These are phyloP conservation scores for Dyspetes luteomarginatus DNA, from an alignment of 2,888 invertebrate genomes.

Conservation along the genomic window DNA sequence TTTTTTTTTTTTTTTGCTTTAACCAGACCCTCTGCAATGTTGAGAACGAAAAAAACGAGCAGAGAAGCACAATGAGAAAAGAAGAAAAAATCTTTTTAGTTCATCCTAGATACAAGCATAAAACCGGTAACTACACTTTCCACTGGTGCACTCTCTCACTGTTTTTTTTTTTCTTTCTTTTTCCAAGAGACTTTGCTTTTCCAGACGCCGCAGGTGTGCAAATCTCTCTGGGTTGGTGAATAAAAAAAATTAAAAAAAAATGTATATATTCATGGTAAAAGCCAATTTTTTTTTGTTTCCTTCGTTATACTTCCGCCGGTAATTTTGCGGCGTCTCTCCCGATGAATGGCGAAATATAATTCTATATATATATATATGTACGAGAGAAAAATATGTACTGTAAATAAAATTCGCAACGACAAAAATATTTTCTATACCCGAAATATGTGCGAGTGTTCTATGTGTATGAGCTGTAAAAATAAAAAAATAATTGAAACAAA, in stretches of 20 bases:
- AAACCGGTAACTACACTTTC: constrained; percentile 9
- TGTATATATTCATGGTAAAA: neutral
- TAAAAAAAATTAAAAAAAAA: constrained; percentile 7
- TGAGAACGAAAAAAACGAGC: constrained; percentile 27
- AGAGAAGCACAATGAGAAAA: constrained; percentile 2
- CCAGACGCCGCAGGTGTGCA: constrained; percentile 21
- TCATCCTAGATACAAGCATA: constrained; percentile 6
- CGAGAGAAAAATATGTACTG: neutral
- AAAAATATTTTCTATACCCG: neutral
- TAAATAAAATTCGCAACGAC: neutral
- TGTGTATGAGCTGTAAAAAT: neutral
- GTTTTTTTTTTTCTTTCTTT: too few relatives aligned
- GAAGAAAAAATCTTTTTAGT: constrained; percentile 5
- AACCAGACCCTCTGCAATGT: constrained; percentile 6
- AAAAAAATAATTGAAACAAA: neutral
- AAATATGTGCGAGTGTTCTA: too few relatives aligned
- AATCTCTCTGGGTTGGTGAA: neutral
- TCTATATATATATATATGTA: too few relatives aligned
- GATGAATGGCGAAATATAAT: too few relatives aligned
- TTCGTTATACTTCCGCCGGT: neutral
- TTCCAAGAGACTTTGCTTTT: neutral
- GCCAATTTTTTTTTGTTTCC: neutral
- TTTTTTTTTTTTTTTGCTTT: constrained; percentile 6
- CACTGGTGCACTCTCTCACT: neutral
- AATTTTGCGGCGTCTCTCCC: neutral